These are phyloP conservation scores for Chaetops frenatus DNA, from an alignment of 2,113 vertebrate species.

Conservation along the genomic window DNA sequence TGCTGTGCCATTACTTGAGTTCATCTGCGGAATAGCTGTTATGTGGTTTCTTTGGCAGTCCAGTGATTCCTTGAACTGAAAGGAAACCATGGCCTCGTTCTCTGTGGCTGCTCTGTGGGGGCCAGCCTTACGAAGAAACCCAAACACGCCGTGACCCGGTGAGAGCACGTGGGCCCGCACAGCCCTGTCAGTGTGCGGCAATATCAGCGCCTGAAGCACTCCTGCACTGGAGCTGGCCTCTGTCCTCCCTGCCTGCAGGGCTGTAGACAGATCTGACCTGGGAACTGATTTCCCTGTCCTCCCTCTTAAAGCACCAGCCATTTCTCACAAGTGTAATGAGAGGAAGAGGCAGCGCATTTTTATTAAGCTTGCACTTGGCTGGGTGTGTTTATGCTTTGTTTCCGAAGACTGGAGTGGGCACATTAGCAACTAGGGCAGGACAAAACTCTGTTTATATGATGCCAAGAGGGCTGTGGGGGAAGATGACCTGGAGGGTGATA, in stretches of 20 bases:
- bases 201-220: rapidly evolving
- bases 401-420: constrained; percentile 5
- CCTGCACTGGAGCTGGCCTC: not conserved
- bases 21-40: constrained; percentile 17
- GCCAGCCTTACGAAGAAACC: not conserved
- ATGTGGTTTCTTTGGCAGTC: constrained; percentile 34
- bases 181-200: rapidly evolving
- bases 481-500: not conserved
- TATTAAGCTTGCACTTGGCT: not conserved
- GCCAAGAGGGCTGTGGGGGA: not conserved
- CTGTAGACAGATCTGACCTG: not conserved
- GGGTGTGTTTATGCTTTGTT: constrained; percentile 15
- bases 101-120: not conserved
- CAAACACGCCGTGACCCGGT: not conserved
- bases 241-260: not conserved
- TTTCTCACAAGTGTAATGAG: not conserved
- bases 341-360: not conserved
- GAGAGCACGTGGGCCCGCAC: not conserved
- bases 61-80: not conserved
- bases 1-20: constrained; percentile 38
- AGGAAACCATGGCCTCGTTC: not conserved
- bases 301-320: not conserved
- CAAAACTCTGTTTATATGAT: constrained; percentile 18
- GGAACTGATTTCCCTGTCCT: not conserved
- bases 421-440: not conserved